Percentiles rank a stretch among this genome's conserved stretches.
Evolutionary conservation across 2,113 vertebrate species (phyloP).

Genomic region (Neodontobutis hainanensis): DNA sequence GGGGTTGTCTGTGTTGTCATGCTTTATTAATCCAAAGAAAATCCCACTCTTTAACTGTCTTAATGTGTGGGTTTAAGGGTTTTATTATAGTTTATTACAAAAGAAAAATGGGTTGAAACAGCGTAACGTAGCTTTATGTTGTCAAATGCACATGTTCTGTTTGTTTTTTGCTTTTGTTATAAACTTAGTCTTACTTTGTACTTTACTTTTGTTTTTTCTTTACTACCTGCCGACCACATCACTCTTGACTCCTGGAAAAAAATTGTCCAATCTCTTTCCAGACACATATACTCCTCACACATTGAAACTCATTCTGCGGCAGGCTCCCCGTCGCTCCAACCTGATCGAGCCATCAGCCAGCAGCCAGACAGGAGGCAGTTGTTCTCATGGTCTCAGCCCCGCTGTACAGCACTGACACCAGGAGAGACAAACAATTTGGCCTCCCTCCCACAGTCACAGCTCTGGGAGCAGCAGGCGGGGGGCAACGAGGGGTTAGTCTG

Average conservation of each 20-base stretch:
- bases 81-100: not conserved
- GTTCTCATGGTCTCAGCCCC: conserved; percentile 64
- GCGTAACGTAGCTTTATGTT: not conserved
- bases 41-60: not conserved
- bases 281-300: conserved; percentile 12
- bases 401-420: conserved; percentile 54
- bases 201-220: conserved; percentile 3
- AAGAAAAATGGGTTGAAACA: not conserved
- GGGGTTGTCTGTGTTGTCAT: not conserved
- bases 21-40: too few relatives aligned
- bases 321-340: conserved; percentile 66
- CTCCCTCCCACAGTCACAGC: conserved; percentile 73
- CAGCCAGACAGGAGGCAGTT: conserved; percentile 58
- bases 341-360: conserved; percentile 76
- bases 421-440: conserved; percentile 76
- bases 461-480: conserved; percentile 62
- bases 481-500: conserved; percentile 30
- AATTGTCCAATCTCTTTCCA: conserved; percentile 13
- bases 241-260: conserved; percentile 16
- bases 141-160: not conserved
- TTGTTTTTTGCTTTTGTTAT: conserved; percentile 3
- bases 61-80: not conserved
- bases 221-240: conserved; percentile 4
- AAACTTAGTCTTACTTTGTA: not conserved
- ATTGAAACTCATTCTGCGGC: conserved; percentile 21